Evolutionary conservation across 2,113 vertebrate genomes (phyloP), one percentile per base, ranked within the genome.

Genomic region (Entelurus aequoreus): DNA sequence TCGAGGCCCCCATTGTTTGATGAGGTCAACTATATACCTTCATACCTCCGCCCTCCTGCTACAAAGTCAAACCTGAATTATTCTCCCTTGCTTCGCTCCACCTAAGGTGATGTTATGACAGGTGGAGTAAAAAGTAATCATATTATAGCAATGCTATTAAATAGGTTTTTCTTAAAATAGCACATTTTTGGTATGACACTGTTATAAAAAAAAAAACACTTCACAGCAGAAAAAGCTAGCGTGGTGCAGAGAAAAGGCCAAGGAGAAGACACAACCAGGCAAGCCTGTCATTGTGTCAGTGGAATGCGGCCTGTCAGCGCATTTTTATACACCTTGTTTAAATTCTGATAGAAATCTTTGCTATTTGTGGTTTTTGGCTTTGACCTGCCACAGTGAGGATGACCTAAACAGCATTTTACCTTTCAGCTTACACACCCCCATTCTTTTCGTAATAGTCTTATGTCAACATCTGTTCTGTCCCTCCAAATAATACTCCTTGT

Each of bases 21-120:
- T 54, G 62, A 65, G 79, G 73, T 84, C 66, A 74, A 79, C 78
- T 80, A 57, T 28, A 28, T 28, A 28, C 21, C 21, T 28, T 28
- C 21, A 28, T 78, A 60, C 65, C 71, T 74, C 37, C 21, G 60
- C 69, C 48, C 5, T 77, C 16, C 5, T 57, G 10, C 55, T 19
- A 68, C 71, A 82, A 86, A 77, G 78, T 77, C 75, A 79, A 35
- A 59, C 14, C 16, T 38, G 53, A 50, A 68, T 72, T 72, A 48
- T 35, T 71, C 1, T 5, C 44, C 37, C 66, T 12, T 3, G 16
- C 69, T 66, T 60, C 59, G 49, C 48, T 50, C 66, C 36, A 49
- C 59, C 40, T 21, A 68, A 67, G 68, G 72, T 54, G 4, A 57
- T 38, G 54, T 59, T 56, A 61, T 66, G 40, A 53, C 62, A 61